A percentile compares a stretch with the other conserved stretches of the same genome.
These are phyloP conservation scores for Nomada ferruginata DNA, from an alignment of 2,888 invertebrate genomes.

Conservation along the genomic window DNA sequence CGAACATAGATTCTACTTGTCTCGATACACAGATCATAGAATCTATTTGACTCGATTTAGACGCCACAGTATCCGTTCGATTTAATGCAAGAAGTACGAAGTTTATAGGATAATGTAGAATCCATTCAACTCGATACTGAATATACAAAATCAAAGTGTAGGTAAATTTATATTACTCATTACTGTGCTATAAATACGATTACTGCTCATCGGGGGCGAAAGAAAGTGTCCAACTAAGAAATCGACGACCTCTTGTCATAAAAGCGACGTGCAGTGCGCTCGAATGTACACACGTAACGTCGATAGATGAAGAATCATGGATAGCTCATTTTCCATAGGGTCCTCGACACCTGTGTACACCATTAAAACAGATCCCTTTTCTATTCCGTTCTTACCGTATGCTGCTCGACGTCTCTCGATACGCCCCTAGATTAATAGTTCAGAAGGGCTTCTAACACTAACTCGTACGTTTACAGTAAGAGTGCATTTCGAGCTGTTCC, in stretches of 20 bases:
- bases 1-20: too few species aligned
- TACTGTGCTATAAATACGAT: slow-evolving; percentile 16
- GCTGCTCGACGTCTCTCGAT: slow-evolving; percentile 40
- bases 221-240: slow-evolving; percentile 25
- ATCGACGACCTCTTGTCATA: slow-evolving; percentile 16
- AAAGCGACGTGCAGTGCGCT: slow-evolving; percentile 33
- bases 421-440: slow-evolving; percentile 9
- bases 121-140: too few species aligned
- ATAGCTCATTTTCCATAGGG: slow-evolving; percentile 50
- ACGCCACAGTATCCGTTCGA: too few species aligned
- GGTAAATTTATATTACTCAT: background rate
- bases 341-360: slow-evolving; percentile 55
- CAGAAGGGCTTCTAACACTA: slow-evolving; percentile 21
- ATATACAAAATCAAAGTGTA: background rate
- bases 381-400: slow-evolving; percentile 38
- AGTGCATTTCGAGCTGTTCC: slow-evolving; percentile 35
- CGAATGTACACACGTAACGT: slow-evolving; percentile 3
- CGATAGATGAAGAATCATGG: slow-evolving; percentile 49
- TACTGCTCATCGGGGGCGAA: slow-evolving; percentile 26
- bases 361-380: slow-evolving; percentile 57
- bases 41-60: too few species aligned
- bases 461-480: slow-evolving; percentile 36
- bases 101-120: too few species aligned
- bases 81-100: too few species aligned
- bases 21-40: too few species aligned